phyloP scores from a whole-genome alignment of 1,140 invertebrate species.

The Procambarus clarkii region DNA sequence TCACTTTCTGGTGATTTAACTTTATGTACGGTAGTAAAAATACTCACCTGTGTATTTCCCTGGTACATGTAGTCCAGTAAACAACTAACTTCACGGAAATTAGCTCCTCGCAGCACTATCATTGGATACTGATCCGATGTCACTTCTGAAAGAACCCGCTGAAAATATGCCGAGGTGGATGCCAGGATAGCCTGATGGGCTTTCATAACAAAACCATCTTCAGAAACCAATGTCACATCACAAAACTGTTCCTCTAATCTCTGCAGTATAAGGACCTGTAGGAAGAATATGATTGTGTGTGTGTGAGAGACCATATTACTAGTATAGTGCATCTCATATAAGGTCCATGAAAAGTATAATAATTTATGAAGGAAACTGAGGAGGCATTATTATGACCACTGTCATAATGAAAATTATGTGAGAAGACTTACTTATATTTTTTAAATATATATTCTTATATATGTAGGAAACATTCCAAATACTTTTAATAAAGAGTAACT shows the following conservation, averaged over 20 bases:
- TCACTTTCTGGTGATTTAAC: too few species aligned
- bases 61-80: constrained; percentile 57
- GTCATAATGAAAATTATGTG: too few species aligned
- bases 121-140: constrained; percentile 42
- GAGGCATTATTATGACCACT: too few species aligned
- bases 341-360: too few species aligned
- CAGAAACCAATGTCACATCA: constrained; percentile 56
- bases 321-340: too few species aligned
- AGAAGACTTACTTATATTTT: too few species aligned
- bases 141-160: constrained; percentile 17
- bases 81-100: constrained; percentile 26
- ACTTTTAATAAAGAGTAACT: too few species aligned
- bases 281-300: neutral
- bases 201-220: constrained; percentile 55
- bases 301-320: too few species aligned
- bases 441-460: too few species aligned
- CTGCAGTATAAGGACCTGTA: constrained; percentile 48
- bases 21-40: too few species aligned
- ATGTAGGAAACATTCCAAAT: too few species aligned
- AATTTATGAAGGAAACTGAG: too few species aligned
- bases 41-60: constrained; percentile 47
- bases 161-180: constrained; percentile 51
- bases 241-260: constrained; percentile 44
- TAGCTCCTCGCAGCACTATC: constrained; percentile 41
- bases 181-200: constrained; percentile 54